These are phyloP conservation scores for Nylanderia fulva DNA, from an alignment of 1,140 invertebrate genomes.

Conservation along the genomic window DNA sequence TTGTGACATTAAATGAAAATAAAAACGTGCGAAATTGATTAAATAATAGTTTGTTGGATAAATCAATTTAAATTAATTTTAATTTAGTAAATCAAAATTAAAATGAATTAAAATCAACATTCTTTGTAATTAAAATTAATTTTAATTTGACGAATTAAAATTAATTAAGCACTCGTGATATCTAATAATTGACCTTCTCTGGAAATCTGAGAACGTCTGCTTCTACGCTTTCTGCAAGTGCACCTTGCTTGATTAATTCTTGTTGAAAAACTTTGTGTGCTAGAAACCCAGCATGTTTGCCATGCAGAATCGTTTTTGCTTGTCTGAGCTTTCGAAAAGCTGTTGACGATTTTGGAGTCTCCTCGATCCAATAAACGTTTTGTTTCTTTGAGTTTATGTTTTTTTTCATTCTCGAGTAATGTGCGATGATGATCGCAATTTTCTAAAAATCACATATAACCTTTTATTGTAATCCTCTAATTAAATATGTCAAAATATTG, in stretches of 20 bases:
- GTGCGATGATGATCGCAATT: not conserved
- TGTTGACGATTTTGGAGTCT: constrained; percentile 45
- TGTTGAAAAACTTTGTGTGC: not conserved
- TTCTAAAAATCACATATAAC: constrained; percentile 16
- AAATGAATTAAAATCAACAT: no score
- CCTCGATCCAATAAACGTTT: constrained; percentile 60
- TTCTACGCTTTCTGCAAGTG: constrained; percentile 10
- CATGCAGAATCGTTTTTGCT: not conserved
- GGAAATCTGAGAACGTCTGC: constrained; percentile 7
- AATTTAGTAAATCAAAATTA: not conserved
- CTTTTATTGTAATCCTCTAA: not conserved
- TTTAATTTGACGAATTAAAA: not conserved
- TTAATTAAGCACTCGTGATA: not conserved
- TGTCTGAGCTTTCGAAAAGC: constrained; percentile 6
- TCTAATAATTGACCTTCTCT: constrained; percentile 48
- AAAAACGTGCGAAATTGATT: no score
- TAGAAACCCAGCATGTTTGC: not conserved
- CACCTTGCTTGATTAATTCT: not conserved
- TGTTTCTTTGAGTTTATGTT: constrained; percentile 25
- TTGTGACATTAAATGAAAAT: constrained; percentile 9
- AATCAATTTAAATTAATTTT: no score
- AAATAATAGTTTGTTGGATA: no score
- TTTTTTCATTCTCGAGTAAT: constrained; percentile 64
- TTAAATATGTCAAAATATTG: not conserved
- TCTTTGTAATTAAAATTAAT: no score